Percentiles rank a stretch among this genome's conserved stretches.
phyloP scores from a whole-genome alignment of 2,888 invertebrate species.

The Physocephala rufipes region DNA sequence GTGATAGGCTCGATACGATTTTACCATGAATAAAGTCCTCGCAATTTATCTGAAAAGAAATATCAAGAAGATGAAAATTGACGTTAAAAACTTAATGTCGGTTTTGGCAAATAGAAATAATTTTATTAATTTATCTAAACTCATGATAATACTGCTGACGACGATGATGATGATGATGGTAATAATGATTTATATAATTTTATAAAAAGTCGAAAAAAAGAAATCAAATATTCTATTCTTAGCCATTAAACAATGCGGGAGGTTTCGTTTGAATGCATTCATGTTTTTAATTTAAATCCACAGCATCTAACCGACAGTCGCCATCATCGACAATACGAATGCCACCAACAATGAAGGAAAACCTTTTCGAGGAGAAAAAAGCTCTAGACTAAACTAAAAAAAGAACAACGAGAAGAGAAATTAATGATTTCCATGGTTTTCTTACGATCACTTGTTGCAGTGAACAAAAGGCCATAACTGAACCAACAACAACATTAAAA shows the following conservation, averaged over 20 bases:
- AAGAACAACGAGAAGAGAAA: constrained; percentile 28
- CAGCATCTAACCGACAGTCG: neutral
- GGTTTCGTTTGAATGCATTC: constrained; percentile 21
- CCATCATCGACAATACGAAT: neutral
- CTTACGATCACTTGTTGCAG: constrained; percentile 27
- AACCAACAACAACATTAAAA: too few species aligned
- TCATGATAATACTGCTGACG: too few species aligned
- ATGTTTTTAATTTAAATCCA: neutral
- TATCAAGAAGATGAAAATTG: too few species aligned
- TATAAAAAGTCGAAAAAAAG: constrained; percentile 17
- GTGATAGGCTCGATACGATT: too few species aligned
- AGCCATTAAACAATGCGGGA: constrained; percentile 7
- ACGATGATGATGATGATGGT: too few species aligned
- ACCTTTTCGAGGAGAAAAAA: too few species aligned
- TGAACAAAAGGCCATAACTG: neutral
- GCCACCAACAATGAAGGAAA: neutral
- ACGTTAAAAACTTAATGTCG: too few species aligned
- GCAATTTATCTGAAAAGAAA: too few species aligned
- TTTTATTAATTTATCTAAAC: too few species aligned
- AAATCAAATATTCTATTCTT: neutral
- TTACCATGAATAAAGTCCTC: too few species aligned
- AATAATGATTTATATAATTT: neutral
- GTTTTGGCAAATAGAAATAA: too few species aligned
- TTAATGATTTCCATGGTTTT: constrained; percentile 34
- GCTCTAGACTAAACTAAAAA: neutral